These are phyloP conservation scores for Charadrius vociferus DNA, from an alignment of 2,113 vertebrate species.

Conservation along the genomic window DNA sequence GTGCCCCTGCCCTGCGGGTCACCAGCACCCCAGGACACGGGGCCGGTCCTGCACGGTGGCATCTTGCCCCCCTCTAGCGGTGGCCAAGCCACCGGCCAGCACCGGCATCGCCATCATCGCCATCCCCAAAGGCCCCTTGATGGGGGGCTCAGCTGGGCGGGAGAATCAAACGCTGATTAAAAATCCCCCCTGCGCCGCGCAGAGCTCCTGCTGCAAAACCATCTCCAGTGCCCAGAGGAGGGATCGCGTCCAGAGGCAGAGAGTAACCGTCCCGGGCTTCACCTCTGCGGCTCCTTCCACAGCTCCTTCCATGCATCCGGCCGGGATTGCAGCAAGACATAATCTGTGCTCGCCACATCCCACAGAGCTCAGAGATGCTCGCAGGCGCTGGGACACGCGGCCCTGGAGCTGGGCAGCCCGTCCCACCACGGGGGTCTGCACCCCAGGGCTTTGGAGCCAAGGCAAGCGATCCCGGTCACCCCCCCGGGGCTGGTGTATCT, in stretches of 20 bases:
- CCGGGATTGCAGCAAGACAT: not conserved
- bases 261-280: not conserved
- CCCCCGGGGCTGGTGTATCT: too few relatives aligned
- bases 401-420: fast-evolving
- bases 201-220: not conserved
- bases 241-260: fast-evolving
- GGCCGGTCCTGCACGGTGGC: not conserved
- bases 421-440: fast-evolving
- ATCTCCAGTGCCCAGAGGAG: not conserved
- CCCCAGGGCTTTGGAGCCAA: not conserved
- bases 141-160: not conserved
- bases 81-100: not conserved
- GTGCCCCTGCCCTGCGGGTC: not conserved
- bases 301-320: not conserved
- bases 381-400: fast-evolving
- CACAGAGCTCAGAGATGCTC: not conserved
- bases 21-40: not conserved
- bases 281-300: not conserved
- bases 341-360: fast-evolving
- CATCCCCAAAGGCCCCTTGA: not conserved
- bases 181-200: not conserved
- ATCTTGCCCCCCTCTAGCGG: conserved; percentile 45
- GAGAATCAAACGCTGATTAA: not conserved
- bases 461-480: fast-evolving
- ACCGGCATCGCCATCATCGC: not conserved